Conservation (phyloP, 2,113 vertebrate genomes). For the Bos indicus region DNA sequence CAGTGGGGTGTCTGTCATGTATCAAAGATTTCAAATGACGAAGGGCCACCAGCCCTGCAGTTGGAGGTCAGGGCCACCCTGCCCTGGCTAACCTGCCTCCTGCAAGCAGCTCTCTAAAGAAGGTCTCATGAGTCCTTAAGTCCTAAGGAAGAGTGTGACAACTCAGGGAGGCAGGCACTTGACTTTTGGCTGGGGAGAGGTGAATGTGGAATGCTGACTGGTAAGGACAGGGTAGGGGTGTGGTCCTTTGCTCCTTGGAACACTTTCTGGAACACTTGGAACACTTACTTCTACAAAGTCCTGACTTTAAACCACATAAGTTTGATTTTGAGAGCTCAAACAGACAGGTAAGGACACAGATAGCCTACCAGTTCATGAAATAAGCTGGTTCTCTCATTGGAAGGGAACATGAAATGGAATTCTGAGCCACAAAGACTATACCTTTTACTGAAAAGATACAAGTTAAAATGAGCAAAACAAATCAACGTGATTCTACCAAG, state of each 20-base stretch:
- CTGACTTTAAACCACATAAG: rapidly evolving
- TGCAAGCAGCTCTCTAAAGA: not conserved
- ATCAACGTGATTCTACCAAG: not conserved
- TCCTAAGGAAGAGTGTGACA: not conserved
- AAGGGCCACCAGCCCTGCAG: not conserved
- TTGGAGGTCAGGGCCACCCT: not conserved
- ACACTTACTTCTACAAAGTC: not conserved
- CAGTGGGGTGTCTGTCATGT: too few relatives aligned
- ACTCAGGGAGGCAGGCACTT: not conserved
- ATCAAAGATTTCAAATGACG: too few relatives aligned
- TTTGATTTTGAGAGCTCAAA: not conserved
- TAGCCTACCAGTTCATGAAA: not conserved
- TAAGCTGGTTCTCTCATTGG: too few relatives aligned
- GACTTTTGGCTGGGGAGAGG: not conserved
- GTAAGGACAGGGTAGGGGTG: not conserved
- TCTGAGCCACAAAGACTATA: not conserved
- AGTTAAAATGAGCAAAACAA: not conserved
- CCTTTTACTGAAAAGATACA: not conserved
- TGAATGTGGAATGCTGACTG: not conserved
- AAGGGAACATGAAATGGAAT: not conserved
- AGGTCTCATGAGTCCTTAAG: not conserved
- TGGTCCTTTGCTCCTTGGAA: not conserved
- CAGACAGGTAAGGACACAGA: not conserved
- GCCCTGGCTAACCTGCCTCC: not conserved
- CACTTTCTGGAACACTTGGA: not conserved